Conservation (phyloP, 2,797 vertebrate genomes). For the Sciurus vulgaris region DNA sequence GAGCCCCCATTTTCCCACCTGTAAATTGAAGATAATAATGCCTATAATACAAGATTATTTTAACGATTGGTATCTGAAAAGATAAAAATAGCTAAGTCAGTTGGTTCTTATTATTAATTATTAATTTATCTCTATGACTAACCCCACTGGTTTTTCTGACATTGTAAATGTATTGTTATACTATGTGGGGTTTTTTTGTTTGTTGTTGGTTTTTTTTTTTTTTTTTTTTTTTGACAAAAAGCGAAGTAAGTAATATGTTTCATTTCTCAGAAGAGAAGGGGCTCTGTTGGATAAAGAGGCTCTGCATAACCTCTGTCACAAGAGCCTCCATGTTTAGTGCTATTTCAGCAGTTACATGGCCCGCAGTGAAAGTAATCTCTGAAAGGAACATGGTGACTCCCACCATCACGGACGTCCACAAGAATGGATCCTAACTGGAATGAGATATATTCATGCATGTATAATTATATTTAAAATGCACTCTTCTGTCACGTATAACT, state of each 20-base stretch:
- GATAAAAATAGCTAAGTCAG: slow-evolving; percentile 1
- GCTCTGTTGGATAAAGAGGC: not conserved
- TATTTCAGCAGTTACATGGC: not conserved
- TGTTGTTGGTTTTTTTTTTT: too few species aligned
- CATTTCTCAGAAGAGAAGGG: not conserved
- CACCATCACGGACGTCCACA: too few species aligned
- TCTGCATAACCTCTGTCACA: not conserved
- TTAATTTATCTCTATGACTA: not conserved
- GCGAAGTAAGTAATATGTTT: not conserved
- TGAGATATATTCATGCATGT: too few species aligned
- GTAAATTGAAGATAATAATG: not conserved
- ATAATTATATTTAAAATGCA: too few species aligned
- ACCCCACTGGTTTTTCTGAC: slow-evolving; percentile 35
- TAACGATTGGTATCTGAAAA: slow-evolving; percentile 38
- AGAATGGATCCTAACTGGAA: too few species aligned
- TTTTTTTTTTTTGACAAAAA: not conserved
- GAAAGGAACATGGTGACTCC: too few species aligned
- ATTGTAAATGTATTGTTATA: not conserved
- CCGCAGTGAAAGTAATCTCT: not conserved
- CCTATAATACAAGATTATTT: not conserved
- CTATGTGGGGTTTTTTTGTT: not conserved
- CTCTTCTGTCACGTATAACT: too few species aligned
- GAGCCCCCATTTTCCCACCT: not conserved
- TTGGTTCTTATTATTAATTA: slow-evolving; percentile 14
- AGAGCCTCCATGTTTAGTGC: not conserved